Base-by-base conservation (phyloP, 1,140 invertebrate species). In the Limonius californicus region DNA sequence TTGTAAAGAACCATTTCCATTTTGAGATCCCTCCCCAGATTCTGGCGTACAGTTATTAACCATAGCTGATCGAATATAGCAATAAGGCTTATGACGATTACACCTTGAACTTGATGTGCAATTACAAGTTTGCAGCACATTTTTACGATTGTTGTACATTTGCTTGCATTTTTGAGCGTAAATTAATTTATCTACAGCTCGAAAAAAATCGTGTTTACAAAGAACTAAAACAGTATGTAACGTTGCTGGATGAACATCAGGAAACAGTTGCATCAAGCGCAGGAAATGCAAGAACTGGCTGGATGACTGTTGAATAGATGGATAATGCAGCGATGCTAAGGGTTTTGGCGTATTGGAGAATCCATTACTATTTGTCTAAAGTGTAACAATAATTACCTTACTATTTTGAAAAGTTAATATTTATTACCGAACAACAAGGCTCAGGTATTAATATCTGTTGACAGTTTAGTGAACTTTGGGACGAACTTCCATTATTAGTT, bases 191-290 rank as follows among this genome's bases (percentile, higher is more conserved):
- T 75, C 74, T 6, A 76, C 70, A 12, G 74, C 71, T 42, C 59
- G 57, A 54, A 75, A 70, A 55, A 76, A 74, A 54, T 74, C 68
- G 55, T 72, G 71, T 47, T 72, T 73, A 57, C 70, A 72, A 11
- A 73, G 19, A 19, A 60, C 62, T 32, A 75, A 59, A 18, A 75
- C 72, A 2, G 71, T 71, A 50, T 75, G 72, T 11, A 76, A 43
- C 4, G 73, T 74, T 1, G 72, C 73, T 11, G 74, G 74, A 66
- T 76, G 73, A 2, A 70, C 70, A 15, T 71, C 69, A 0, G 74
- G 74, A 66, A 76, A 76, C 7, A 76, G 60, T 54, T 76, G 72
- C 73, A 76, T 75, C 32, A 76, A 60, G 14, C 73, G 69, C 8
- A 76, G 54, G 62, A 76, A 76, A 56, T 74, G 69, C 59, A 74